Percentiles rank a stretch among this genome's conserved stretches.
These are phyloP conservation scores for Silurus asotus DNA, from an alignment of 2,113 vertebrate species.

Conservation along the genomic window DNA sequence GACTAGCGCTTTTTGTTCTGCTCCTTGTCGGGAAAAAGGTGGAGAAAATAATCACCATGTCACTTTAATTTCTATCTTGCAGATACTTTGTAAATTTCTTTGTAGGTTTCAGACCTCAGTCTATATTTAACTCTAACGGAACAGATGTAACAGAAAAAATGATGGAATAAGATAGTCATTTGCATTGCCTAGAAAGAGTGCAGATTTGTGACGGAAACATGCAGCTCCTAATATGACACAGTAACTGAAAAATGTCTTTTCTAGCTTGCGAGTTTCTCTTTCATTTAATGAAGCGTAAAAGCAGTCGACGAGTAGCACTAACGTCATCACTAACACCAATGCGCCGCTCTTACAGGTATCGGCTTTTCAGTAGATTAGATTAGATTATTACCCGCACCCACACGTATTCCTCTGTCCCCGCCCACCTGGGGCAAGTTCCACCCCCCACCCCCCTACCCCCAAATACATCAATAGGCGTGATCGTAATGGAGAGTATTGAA, in stretches of 20 bases:
- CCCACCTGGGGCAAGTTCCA: too few species aligned
- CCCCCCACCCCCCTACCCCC: neutral
- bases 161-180: conserved; percentile 30
- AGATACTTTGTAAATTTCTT: conserved; percentile 1
- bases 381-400: neutral
- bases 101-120: conserved; percentile 28
- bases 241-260: neutral
- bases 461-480: neutral
- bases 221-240: conserved; percentile 22
- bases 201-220: conserved; percentile 29
- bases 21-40: conserved; percentile 19
- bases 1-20: conserved; percentile 45
- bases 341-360: neutral
- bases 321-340: neutral
- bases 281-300: conserved; percentile 3
- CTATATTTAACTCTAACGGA: conserved; percentile 46
- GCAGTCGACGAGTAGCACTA: neutral
- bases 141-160: conserved; percentile 34
- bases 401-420: neutral
- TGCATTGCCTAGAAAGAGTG: conserved; percentile 29
- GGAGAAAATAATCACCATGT: conserved; percentile 32
- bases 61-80: conserved; percentile 27
- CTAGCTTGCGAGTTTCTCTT: neutral
- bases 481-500: neutral
- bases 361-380: neutral